Evolutionary conservation across 2,888 invertebrate species (phyloP), one percentile per base, ranked within the genome.

Genomic region (Ophion ellenae): DNA sequence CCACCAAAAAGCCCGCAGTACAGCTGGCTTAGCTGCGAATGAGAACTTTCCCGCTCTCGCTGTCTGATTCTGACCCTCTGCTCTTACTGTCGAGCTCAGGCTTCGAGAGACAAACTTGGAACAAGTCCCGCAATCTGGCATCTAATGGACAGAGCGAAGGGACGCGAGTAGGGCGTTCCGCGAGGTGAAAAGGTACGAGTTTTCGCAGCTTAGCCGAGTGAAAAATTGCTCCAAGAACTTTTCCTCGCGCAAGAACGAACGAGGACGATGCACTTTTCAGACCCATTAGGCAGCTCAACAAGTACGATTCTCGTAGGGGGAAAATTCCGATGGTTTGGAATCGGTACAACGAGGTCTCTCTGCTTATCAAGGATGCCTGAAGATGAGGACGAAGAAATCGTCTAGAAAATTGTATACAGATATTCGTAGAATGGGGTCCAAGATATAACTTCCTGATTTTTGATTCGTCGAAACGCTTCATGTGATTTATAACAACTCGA

Each of bases 201-300:
- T 74, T 75, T 79, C 66, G 75, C 75, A 76, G 91, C 92, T 91
- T 92, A 90, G 89, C 90, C 91, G 90, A 92, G 93, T 93, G 92
- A 93, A 93, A 93, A 93, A 93, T 93, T 92, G 90, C 90, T 87
- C 88, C 85, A 77, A 86, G 88, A 92, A 93, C 91, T 92, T 93
- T 92, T 74, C 40, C 66, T 53, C 28, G 10, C 88, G 84, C 89
- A 24, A 59, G 75, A 70, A 64, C 83, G 71, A 83, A 71, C 71
- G 24, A 70, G 67, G 53, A 61, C 66, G 61, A 80, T 83, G 89
- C 89, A 89, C 89, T 90, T 90, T 90, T 84, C 88, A 85, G 90
- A 88, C 89, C 92, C 91, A 93, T 93, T 92, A 93, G 91, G 89
- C 90, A 90, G 90, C 91, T 93, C 92, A 93, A 93, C 93, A 93